A percentile compares a stretch with the other conserved stretches of the same genome.
phyloP scores from a whole-genome alignment of 2,888 invertebrate species.

The Meganola albula region DNA sequence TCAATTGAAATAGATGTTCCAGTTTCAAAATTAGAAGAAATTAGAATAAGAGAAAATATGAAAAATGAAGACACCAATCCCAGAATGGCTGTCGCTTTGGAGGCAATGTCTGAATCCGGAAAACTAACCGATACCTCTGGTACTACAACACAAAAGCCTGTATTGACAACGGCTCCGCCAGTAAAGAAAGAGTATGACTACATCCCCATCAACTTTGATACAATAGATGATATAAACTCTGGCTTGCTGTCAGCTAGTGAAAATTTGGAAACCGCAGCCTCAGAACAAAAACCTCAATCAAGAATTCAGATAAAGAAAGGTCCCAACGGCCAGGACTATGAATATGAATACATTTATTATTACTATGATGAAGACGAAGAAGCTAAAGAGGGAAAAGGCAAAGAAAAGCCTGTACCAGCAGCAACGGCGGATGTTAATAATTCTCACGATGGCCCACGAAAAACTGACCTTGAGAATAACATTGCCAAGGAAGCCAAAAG shows the following conservation, averaged over 20 bases:
- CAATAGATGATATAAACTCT: slow-evolving; percentile 69
- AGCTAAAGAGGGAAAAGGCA: slow-evolving; percentile 52
- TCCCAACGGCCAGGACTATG: slow-evolving; percentile 93
- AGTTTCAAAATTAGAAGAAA: slow-evolving; percentile 66
- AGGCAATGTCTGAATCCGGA: slow-evolving; percentile 70
- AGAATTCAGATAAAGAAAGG: slow-evolving; percentile 91
- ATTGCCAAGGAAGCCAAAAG: slow-evolving; percentile 63
- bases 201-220: slow-evolving; percentile 69
- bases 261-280: slow-evolving; percentile 80
- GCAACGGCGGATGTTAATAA: slow-evolving; percentile 59
- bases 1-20: slow-evolving; percentile 70
- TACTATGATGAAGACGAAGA: slow-evolving; percentile 91
- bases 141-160: slow-evolving; percentile 75
- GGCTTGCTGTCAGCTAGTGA: slow-evolving; percentile 69
- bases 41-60: slow-evolving; percentile 71
- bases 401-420: slow-evolving; percentile 39
- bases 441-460: slow-evolving; percentile 80
- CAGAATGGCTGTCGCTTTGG: slow-evolving; percentile 60
- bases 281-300: slow-evolving; percentile 83
- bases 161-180: slow-evolving; percentile 73
- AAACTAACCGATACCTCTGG: slow-evolving; percentile 55
- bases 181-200: slow-evolving; percentile 58
- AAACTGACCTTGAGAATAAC: slow-evolving; percentile 63
- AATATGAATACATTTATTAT: slow-evolving; percentile 94
- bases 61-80: slow-evolving; percentile 66